Conservation (phyloP, 2,113 vertebrate species). For the Mesitornis unicolor region DNA sequence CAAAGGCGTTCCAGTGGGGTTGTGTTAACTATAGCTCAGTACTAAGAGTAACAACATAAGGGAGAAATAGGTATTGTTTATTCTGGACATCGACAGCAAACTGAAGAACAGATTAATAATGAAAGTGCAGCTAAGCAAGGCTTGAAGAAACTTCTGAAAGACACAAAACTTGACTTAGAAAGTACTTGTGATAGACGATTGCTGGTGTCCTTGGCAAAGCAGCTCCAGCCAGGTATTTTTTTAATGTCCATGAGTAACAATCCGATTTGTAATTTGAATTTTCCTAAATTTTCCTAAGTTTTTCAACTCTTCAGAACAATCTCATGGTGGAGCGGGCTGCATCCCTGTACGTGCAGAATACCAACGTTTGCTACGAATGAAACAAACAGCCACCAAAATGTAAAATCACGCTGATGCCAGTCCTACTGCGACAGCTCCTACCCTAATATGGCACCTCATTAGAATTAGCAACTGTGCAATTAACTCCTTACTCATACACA, state of each 20-base stretch:
- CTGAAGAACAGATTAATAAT: neutral
- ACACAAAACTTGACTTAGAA: neutral
- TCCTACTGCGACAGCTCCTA: neutral
- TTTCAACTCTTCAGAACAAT: neutral
- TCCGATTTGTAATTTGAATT: neutral
- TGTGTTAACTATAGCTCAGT: neutral
- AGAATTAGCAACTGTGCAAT: slow-evolving; percentile 4
- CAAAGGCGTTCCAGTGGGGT: neutral
- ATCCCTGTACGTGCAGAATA: neutral
- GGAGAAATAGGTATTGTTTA: neutral
- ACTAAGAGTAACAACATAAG: neutral
- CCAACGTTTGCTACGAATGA: rapidly evolving
- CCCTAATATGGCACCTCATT: neutral
- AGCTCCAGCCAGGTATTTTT: neutral
- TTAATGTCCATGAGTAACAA: neutral
- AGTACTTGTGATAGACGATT: rapidly evolving
- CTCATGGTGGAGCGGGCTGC: neutral
- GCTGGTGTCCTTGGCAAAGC: neutral
- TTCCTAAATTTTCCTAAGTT: neutral
- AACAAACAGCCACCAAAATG: neutral
- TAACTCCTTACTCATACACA: neutral
- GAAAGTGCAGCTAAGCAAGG: neutral
- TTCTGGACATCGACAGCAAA: neutral
- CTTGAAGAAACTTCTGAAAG: neutral
- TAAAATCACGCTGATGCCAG: neutral